phyloP scores from a whole-genome alignment of 2,113 vertebrate species.

The Mustelus asterias region DNA sequence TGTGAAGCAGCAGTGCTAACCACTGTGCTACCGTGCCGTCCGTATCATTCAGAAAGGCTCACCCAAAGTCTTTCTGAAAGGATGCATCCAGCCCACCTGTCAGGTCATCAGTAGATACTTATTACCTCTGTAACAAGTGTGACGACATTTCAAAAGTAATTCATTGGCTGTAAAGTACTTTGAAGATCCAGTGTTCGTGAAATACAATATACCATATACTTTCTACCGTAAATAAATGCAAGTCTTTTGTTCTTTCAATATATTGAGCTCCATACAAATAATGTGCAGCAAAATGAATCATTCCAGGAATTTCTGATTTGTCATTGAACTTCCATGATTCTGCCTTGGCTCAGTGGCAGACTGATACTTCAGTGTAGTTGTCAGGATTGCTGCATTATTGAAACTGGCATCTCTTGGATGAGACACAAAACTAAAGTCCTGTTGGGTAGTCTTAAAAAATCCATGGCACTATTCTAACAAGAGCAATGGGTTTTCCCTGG shows the following conservation, averaged over 20 bases:
- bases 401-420: neutral
- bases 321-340: neutral
- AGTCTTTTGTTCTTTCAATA: too few species aligned
- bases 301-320: neutral
- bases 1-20: too few species aligned
- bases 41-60: slow-evolving; percentile 68
- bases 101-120: slow-evolving; percentile 83
- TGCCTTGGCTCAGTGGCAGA: neutral
- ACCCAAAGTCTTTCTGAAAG: slow-evolving; percentile 87
- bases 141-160: too few species aligned
- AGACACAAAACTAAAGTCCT: neutral
- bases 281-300: neutral
- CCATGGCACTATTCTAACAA: neutral
- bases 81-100: slow-evolving; percentile 82
- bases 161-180: too few species aligned
- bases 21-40: too few species aligned
- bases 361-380: neutral
- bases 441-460: neutral
- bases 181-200: too few species aligned
- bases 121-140: neutral
- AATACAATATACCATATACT: too few species aligned
- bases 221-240: too few species aligned
- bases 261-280: neutral
- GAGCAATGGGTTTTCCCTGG: neutral
- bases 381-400: neutral